Percentiles rank a stretch among this genome's conserved stretches.
phyloP scores from a whole-genome alignment of 2,888 invertebrate species.

The Lymantria dispar region DNA sequence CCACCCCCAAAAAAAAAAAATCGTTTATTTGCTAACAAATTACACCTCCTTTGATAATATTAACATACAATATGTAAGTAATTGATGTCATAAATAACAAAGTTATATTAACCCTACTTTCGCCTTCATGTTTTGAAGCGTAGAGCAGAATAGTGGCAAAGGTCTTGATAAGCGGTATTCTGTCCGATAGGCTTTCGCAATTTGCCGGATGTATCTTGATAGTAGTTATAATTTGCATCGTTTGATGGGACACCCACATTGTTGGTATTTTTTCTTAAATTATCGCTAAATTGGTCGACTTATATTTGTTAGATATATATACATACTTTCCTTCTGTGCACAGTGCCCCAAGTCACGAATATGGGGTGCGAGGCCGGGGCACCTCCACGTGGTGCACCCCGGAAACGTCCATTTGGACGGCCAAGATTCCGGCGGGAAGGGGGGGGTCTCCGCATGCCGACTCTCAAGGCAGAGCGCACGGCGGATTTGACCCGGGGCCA shows the following conservation, averaged over 20 bases:
- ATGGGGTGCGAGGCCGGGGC: too few relatives aligned
- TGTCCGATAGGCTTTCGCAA: slow-evolving; percentile 59
- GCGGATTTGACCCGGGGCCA: too few relatives aligned
- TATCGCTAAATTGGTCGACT: neutral
- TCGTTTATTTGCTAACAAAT: slow-evolving; percentile 37
- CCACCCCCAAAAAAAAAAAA: too few relatives aligned
- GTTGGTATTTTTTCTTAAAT: neutral
- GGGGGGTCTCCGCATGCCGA: too few relatives aligned
- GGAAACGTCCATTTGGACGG: too few relatives aligned
- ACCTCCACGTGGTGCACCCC: too few relatives aligned
- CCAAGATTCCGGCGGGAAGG: too few relatives aligned
- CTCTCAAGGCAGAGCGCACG: too few relatives aligned
- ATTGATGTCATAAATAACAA: slow-evolving; percentile 42
- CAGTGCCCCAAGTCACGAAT: too few relatives aligned
- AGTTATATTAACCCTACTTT: slow-evolving; percentile 49
- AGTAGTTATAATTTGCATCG: slow-evolving; percentile 44
- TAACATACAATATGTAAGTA: slow-evolving; percentile 39
- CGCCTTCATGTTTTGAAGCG: slow-evolving; percentile 51
- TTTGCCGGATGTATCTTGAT: slow-evolving; percentile 68
- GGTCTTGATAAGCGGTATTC: slow-evolving; percentile 62
- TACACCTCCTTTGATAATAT: slow-evolving; percentile 28
- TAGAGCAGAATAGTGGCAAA: slow-evolving; percentile 50
- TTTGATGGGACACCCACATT: slow-evolving; percentile 10
- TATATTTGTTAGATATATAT: too few relatives aligned
- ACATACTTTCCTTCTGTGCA: too few relatives aligned